Base-by-base conservation (phyloP, 1,140 invertebrate genomes). In the Plodia interpunctella region DNA sequence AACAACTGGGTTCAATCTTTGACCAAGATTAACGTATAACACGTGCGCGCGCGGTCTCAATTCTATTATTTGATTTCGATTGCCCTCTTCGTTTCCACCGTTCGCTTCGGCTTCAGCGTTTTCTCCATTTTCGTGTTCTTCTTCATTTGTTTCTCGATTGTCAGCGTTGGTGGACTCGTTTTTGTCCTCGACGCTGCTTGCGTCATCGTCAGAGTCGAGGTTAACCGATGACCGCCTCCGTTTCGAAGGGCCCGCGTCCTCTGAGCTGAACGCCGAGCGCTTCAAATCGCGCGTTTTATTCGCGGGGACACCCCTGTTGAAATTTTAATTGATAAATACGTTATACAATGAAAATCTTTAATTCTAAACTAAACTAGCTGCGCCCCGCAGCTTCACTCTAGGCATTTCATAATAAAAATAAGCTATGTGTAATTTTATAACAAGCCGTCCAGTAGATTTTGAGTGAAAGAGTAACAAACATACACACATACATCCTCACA, bases 1-100 rank as follows among this genome's bases (percentile, higher is more conserved):
- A 2, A 66, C 65, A 2, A 66, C 65, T 0, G 62, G 49, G 8
- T 66, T 63, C 2, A 61, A n/a, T 13, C 54, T 56, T 28, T 65
- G 62, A 0, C 68, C 62, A 0, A 64, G 51, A 17, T 72, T 76
- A 0, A 69, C 66, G 15, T 68, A 70, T 8, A 66, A 13, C 0
- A 69, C 62, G 15, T 70, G 68, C 6, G 61, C 59, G 0, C 57
- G 21, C 0, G 62, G 54, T 49, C 17, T 50, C 0, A 19, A 57
- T 10, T 60, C 57, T n/a, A 53, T 11, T 13, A n/a, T 13, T 5
- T 25, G 8, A 5, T 53, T 19, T 4, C 1, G 1, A 51, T 51
- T 51, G 19, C 17, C 35, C 28, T 15, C 38, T 17, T 35, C 25
- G n/a, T n/a, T n/a, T n/a, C n/a, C n/a, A n/a, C n/a, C n/a, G n/a